Evolutionary conservation across 1,140 invertebrate genomes (phyloP), one percentile per base, ranked within the genome.

Genomic region (Rhagoletis pomonella): DNA sequence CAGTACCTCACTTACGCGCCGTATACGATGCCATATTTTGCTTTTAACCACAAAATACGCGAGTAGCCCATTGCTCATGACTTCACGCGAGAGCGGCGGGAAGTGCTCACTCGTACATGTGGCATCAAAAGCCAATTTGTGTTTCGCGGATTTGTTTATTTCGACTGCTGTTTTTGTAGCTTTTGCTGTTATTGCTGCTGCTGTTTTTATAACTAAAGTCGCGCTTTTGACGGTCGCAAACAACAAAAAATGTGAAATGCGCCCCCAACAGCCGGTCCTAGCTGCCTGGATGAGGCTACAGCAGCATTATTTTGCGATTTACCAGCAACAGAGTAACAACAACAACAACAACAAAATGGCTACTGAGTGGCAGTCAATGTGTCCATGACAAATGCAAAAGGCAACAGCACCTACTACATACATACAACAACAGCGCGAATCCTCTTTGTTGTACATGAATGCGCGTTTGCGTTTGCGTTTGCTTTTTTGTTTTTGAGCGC

Each of bases 91-190:
- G 67, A 17, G 60, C 9, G 39, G 67, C 44, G 14, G 10, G 50
- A 5, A 10, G 3, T 29, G 29, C 29, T 29, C 29, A 29, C 29
- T 29, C 29, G 29, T 29, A 29, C 0, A 5, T 55, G 50, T 73
- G 67, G 29, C 67, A 73, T 73, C 67, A 73, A 73, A 73, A 73
- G 67, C 67, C 67, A 73, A 73, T 73, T 73, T 73, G 67, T 73
- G 67, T 17, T n/a, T 42, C 67, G 67, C 67, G 42, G 67, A 39
- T 69, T 42, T 42, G 67, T 3, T 73, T 47, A 42, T 73, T 73
- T 73, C 67, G 10, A 47, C 39, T 29, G 2, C 5, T n/a, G 39
- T 4, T 73, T 39, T 73, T 73, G 67, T 44, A 44, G 67, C 12
- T 73, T 14, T 14, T 73, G 14, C 5, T 47, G 67, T 73, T 14